Evolutionary conservation across 2,113 vertebrate species (phyloP), one percentile per base, ranked within the genome.

Genomic region (Lutjanus erythropterus): DNA sequence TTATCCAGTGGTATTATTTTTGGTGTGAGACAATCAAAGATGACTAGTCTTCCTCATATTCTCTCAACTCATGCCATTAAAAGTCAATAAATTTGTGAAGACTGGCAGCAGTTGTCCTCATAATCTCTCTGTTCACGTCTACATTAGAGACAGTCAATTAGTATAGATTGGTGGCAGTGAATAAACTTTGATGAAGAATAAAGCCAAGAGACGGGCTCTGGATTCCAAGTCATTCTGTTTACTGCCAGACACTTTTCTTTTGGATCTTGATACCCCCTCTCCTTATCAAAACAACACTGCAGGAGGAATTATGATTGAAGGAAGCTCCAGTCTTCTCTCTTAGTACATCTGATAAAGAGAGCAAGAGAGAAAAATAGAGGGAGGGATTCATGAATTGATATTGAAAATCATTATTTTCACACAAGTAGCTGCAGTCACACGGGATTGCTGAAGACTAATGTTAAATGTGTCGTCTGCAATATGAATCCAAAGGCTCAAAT

Each of bases 161-260:
- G 75, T 78, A 69, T 73, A 76, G 84, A 87, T 55, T 78, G 49
- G 37, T 64, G 56, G 27, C 58, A 71, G 71, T 62, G 39, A 86
- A 76, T 68, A 76, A 80, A 83, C 74, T 78, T 69, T 84, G 78
- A 87, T 87, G 58, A 68, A 77, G 72, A 83, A 73, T 56, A 65
- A 71, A 88, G 78, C 81, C n/a, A 71, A 56, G 19, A 73, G 46
- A 83, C 9, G 23, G n/a, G 70, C 68, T 60, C 71, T 72, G 42
- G 58, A 81, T 81, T 39, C 64, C 15, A 53, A 81, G 72, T 74
- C 58, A 12, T 52, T 81, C 41, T 65, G 81, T 85, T 85, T 78
- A 80, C 86, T 78, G 73, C 49, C 66, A 84, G 76, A 14, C 42
- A 62, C 67, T 76, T 77, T 68, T 72, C 42, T 71, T 65, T 73